phyloP scores from a whole-genome alignment of 2,797 vertebrate species.

The Mormyrops boulengeri region DNA sequence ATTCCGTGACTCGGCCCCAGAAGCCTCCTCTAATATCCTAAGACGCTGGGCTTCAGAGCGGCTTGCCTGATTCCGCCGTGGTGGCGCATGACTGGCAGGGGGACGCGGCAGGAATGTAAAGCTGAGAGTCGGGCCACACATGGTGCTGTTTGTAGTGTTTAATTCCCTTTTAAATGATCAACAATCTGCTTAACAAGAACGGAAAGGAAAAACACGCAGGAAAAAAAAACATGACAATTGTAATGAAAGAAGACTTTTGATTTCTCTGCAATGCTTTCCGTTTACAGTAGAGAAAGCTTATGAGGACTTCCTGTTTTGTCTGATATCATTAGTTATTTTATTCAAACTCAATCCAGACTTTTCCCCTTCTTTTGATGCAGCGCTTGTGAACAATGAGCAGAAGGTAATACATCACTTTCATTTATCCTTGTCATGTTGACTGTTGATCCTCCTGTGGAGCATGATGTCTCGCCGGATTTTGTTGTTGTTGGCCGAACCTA shows the following conservation, averaged over 20 bases:
- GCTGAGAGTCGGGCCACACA: not conserved
- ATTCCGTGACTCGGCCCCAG: not conserved
- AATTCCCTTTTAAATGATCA: not conserved
- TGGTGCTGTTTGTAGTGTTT: not conserved
- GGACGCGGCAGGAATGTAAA: not conserved
- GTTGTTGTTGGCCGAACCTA: not conserved
- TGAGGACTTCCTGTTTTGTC: not conserved
- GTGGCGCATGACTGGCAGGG: not conserved
- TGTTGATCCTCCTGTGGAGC: not conserved
- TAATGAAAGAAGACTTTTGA: not conserved
- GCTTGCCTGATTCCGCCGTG: not conserved
- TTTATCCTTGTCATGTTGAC: not conserved
- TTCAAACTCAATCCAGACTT: not conserved
- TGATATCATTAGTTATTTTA: not conserved
- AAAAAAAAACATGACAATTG: not conserved
- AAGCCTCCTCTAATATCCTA: not conserved
- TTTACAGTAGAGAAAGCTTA: not conserved
- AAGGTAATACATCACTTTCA: not conserved
- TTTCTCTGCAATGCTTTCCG: not conserved
- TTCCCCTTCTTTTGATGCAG: not conserved
- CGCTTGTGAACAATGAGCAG: not conserved
- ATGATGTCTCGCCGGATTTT: not conserved
- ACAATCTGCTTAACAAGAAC: not conserved
- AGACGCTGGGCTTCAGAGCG: not conserved
- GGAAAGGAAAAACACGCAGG: not conserved